A percentile compares a stretch with the other conserved stretches of the same genome.
phyloP scores from a whole-genome alignment of 2,888 invertebrate species.

The Stomorhina lunata region DNA sequence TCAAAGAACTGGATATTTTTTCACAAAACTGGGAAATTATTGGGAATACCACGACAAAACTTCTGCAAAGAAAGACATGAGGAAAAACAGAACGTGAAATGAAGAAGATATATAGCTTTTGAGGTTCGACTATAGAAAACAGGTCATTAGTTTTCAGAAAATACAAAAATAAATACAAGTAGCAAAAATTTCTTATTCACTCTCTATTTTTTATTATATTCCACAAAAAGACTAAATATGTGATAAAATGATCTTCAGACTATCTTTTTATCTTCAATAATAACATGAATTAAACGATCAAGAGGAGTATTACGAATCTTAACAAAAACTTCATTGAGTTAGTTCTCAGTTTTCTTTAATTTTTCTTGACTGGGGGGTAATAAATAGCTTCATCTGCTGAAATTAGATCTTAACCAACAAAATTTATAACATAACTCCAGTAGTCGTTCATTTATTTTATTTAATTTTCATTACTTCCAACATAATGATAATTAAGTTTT shows the following conservation, averaged over 20 bases:
- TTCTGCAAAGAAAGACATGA: neutral
- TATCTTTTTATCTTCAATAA: neutral
- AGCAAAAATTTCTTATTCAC: constrained; percentile 11
- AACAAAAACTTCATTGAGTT: neutral
- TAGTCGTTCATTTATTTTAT: neutral
- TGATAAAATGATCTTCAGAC: constrained; percentile 26
- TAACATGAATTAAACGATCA: neutral
- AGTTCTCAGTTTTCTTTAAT: neutral
- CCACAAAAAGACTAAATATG: neutral
- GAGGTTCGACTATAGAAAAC: constrained; percentile 13
- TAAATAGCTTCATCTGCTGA: too few relatives aligned
- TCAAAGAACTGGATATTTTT: constrained; percentile 46
- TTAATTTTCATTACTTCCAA: neutral
- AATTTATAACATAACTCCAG: neutral
- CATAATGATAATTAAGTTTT: constrained; percentile 13
- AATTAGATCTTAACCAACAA: neutral
- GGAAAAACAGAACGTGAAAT: neutral
- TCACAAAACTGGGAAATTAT: constrained; percentile 33
- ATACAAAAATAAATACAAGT: constrained; percentile 23
- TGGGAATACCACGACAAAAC: constrained; percentile 42
- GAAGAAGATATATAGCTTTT: neutral
- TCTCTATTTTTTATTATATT: neutral
- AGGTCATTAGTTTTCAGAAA: constrained; percentile 47
- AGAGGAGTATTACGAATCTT: neutral
- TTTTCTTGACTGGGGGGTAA: neutral